Percentiles rank a stretch among this genome's conserved stretches.
Conservation (phyloP, 2,113 vertebrate species). For the Ptilonorhynchus violaceus region DNA sequence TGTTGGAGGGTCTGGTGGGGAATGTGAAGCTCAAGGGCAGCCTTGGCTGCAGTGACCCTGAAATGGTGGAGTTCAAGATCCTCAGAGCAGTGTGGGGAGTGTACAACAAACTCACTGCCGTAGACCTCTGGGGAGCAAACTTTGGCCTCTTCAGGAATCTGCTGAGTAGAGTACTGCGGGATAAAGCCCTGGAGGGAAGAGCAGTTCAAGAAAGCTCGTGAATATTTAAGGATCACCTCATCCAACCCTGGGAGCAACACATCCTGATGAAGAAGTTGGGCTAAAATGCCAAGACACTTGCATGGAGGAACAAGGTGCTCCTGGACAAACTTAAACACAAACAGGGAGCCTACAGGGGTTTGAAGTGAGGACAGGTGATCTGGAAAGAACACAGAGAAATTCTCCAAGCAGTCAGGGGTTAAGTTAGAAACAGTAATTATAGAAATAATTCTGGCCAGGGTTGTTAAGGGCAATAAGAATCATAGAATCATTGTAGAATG, state of each 20-base stretch:
- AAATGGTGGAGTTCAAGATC: background rate
- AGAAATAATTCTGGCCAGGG: background rate
- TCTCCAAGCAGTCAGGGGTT: background rate
- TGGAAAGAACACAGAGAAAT: background rate
- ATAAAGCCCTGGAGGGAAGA: background rate
- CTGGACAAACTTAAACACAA: background rate
- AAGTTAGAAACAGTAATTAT: background rate
- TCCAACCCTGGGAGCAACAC: background rate
- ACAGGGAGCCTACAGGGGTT: background rate
- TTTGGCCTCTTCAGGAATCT: background rate
- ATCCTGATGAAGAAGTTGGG: background rate
- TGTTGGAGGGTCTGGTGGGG: background rate
- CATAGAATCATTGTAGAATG: background rate
- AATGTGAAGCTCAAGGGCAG: background rate
- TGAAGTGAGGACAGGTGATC: background rate
- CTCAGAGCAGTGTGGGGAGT: background rate
- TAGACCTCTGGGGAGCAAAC: background rate
- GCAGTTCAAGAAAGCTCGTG: fast-evolving
- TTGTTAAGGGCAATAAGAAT: background rate
- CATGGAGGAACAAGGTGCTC: background rate
- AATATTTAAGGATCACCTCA: background rate
- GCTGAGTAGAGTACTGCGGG: too few relatives aligned
- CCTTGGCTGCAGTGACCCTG: background rate
- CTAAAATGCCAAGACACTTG: background rate
- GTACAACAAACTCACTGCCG: background rate